These are phyloP conservation scores for Blera fallax DNA, from an alignment of 2,888 invertebrate species.

Conservation along the genomic window DNA sequence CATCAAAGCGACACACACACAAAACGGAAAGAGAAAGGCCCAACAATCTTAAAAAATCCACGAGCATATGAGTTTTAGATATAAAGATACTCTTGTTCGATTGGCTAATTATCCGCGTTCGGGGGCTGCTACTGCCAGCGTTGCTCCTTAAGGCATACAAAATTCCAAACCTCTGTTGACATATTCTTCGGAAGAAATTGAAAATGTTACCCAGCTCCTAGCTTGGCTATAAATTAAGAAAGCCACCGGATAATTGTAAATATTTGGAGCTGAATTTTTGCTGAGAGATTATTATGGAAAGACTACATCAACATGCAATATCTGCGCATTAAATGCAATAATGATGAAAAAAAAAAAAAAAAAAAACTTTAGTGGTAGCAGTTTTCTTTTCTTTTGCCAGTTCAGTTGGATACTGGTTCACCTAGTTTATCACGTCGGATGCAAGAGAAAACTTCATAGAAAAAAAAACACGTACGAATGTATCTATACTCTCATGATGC, in stretches of 20 bases:
- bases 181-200: slow-evolving; percentile 61
- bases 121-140: background rate
- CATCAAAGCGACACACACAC: slow-evolving; percentile 7
- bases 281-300: slow-evolving; percentile 48
- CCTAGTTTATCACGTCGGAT: slow-evolving; percentile 72
- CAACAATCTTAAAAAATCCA: slow-evolving; percentile 14
- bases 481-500: slow-evolving; percentile 26
- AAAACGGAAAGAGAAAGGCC: slow-evolving; percentile 58
- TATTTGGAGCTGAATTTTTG: slow-evolving; percentile 64
- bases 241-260: slow-evolving; percentile 64
- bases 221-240: slow-evolving; percentile 47
- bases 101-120: slow-evolving; percentile 61
- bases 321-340: slow-evolving; percentile 67
- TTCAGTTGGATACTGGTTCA: slow-evolving; percentile 73
- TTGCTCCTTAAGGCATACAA: slow-evolving; percentile 43
- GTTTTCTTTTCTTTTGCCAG: slow-evolving; percentile 67
- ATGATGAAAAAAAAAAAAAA: slow-evolving; percentile 39
- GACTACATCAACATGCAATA: slow-evolving; percentile 67
- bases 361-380: slow-evolving; percentile 36
- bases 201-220: slow-evolving; percentile 25
- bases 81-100: slow-evolving; percentile 64
- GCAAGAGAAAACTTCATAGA: slow-evolving; percentile 61
- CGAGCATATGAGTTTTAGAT: slow-evolving; percentile 37
- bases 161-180: slow-evolving; percentile 57
- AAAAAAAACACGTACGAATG: slow-evolving; percentile 22